phyloP scores from a whole-genome alignment of 2,888 invertebrate genomes.

The Aphidoletes aphidimyza region DNA sequence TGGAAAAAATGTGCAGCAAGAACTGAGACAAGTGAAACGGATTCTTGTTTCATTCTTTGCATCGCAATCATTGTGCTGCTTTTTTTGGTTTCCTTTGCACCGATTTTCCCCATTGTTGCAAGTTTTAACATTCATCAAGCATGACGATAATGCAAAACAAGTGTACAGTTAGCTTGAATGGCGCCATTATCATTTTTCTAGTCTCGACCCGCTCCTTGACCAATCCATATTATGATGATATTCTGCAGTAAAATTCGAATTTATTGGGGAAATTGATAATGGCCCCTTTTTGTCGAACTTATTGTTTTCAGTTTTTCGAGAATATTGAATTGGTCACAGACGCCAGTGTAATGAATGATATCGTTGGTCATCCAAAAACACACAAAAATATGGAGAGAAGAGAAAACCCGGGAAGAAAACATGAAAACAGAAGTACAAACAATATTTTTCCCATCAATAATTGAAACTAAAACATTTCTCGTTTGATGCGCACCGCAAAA shows the following conservation, averaged over 20 bases:
- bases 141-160: slow-evolving; percentile 53
- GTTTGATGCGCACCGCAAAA: neutral
- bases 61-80: neutral
- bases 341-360: slow-evolving; percentile 6
- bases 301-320: neutral
- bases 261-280: slow-evolving; percentile 41
- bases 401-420: neutral
- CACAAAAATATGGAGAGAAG: neutral
- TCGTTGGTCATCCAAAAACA: neutral
- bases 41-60: neutral
- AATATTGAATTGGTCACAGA: neutral
- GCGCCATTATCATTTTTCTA: slow-evolving; percentile 52
- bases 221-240: slow-evolving; percentile 13
- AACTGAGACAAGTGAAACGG: neutral
- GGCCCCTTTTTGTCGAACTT: neutral
- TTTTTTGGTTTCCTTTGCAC: too few species aligned
- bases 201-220: neutral
- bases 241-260: slow-evolving; percentile 3
- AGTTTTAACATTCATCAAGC: slow-evolving; percentile 40
- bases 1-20: too few species aligned
- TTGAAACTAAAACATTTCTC: neutral
- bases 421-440: neutral
- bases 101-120: slow-evolving; percentile 4
- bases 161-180: slow-evolving; percentile 29
- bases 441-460: neutral